phyloP scores from a whole-genome alignment of 2,888 invertebrate genomes.

The Drosophila nigritarsus region DNA sequence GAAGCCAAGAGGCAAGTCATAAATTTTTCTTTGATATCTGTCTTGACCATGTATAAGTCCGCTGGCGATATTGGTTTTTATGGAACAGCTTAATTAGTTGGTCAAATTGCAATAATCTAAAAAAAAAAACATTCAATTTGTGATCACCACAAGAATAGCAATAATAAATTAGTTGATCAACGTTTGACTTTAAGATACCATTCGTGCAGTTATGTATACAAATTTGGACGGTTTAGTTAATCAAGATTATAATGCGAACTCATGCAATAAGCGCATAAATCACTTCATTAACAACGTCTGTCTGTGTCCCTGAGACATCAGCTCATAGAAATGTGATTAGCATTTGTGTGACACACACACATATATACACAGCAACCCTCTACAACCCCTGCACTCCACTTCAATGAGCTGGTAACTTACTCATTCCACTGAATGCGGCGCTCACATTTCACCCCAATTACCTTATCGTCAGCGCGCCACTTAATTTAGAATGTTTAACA shows the following conservation, averaged over 20 bases:
- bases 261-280: constrained; percentile 78
- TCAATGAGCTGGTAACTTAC: constrained; percentile 54
- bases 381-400: constrained; percentile 22
- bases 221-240: constrained; percentile 54
- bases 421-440: constrained; percentile 41
- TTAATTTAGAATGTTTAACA: constrained; percentile 83
- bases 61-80: constrained; percentile 49
- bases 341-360: constrained; percentile 41
- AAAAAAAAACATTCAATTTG: constrained; percentile 63
- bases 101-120: constrained; percentile 59
- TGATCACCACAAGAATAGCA: constrained; percentile 34
- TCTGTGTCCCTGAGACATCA: constrained; percentile 31
- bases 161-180: constrained; percentile 30
- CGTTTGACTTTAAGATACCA: constrained; percentile 30
- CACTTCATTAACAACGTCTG: constrained; percentile 61
- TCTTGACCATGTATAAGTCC: constrained; percentile 32
- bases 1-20: constrained; percentile 26
- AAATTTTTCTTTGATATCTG: constrained; percentile 30
- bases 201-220: not conserved
- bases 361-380: constrained; percentile 2
- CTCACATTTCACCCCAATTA: constrained; percentile 84
- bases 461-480: constrained; percentile 83
- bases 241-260: constrained; percentile 59
- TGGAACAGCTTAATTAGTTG: constrained; percentile 72
- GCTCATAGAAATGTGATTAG: constrained; percentile 59